Conservation (phyloP, 2,113 vertebrate species). For the Malurus cyaneus region DNA sequence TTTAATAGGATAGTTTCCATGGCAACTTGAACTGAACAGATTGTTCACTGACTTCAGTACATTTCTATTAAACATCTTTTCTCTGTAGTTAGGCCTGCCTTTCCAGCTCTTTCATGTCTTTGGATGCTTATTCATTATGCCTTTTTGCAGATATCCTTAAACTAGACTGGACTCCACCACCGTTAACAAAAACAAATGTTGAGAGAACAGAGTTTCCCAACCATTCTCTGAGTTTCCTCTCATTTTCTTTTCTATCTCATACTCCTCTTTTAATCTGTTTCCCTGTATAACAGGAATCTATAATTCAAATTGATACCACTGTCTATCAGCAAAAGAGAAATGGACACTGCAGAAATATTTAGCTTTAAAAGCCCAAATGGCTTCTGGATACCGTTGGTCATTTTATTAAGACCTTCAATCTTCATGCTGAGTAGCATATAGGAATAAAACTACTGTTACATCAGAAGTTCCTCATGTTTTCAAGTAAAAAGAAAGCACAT, state of each 20-base stretch:
- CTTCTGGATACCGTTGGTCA: background rate
- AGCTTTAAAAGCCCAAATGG: background rate
- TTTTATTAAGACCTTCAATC: background rate
- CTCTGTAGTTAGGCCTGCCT: conserved; percentile 29
- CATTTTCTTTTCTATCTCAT: background rate
- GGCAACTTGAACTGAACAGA: conserved; percentile 68
- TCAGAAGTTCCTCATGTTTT: background rate
- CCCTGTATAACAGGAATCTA: background rate
- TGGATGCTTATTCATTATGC: background rate
- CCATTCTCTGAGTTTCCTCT: background rate
- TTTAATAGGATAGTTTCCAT: conserved; percentile 72
- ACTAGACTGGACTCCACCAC: background rate
- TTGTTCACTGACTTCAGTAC: conserved; percentile 68
- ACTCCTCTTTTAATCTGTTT: background rate
- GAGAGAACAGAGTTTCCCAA: background rate
- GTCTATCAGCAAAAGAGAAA: background rate
- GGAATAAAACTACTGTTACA: background rate
- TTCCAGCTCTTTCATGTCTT: conserved; percentile 21
- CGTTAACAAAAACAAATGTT: background rate
- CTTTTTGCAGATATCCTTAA: background rate
- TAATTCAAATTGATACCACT: background rate
- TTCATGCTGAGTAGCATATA: background rate
- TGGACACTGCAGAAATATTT: background rate
- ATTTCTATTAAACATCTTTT: conserved; percentile 62
- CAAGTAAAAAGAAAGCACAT: background rate